Evolutionary conservation across 1,140 invertebrate genomes (phyloP), one percentile per base, ranked within the genome.

Genomic region (Heliconius melpomene): DNA sequence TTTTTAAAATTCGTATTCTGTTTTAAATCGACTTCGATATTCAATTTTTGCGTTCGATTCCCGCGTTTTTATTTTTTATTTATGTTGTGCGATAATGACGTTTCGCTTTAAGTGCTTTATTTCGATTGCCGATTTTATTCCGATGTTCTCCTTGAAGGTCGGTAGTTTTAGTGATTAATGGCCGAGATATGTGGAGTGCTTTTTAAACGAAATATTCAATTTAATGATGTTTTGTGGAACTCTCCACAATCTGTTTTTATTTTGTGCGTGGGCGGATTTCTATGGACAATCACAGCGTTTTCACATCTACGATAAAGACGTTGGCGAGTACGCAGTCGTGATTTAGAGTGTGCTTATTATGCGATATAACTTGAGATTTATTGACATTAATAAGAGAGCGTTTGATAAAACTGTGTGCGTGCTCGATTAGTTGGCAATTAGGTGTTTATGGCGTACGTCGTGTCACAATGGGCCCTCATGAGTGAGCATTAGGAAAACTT

Each of bases 201-300:
- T 94, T 94, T 93, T 93, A 93, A 94, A 93, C 90, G 91, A 93
- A 93, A 94, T 94, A 93, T 93, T 93, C 90, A 92, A 93, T 94
- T 92, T 93, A 93, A 92, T 93, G 91, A 93, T 90, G 89, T 94
- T 94, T 92, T 91, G 86, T 91, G 86, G 85, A 89, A 88, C 87
- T 88, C 83, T 82, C 80, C 80, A 79, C 84, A 83, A 87, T 91
- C 86, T 89, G 89, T 90, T 91, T 91, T 90, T 89, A 80, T 73
- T 66, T 72, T 52, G 38, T 46, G 71, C 78, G 81, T 82, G 77
- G 80, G 80, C n/a, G 74, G 77, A 79, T 76, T 74, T 79, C 79
- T 77, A 81, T 78, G 76, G 29, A 76, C 75, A 71, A 73, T 76
- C 70, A 50, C 46, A 32, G n/a, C 74, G 79, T 80, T 80, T 80